Conservation (phyloP, 2,797 vertebrate genomes). For the Leptoclinus maculatus region DNA sequence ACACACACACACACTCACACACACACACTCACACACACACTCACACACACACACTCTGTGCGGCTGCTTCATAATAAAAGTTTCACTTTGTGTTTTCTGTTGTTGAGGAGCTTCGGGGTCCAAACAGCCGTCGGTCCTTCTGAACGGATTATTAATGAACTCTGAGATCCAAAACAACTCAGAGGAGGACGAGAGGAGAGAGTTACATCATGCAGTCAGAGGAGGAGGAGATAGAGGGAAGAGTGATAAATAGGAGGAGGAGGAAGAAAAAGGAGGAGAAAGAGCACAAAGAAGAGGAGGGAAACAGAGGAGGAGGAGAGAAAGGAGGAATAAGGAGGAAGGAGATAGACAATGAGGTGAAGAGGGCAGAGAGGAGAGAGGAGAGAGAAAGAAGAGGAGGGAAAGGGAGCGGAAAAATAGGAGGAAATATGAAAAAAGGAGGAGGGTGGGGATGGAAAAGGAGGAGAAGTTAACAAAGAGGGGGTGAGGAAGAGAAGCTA, state of each 20-base stretch:
- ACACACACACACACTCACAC: background rate
- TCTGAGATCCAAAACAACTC: conserved; percentile 12
- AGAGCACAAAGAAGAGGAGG: background rate
- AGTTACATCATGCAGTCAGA: background rate
- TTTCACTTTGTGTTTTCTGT: conserved; percentile 19
- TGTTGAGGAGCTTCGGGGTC: conserved; percentile 22
- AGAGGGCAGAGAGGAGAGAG: background rate
- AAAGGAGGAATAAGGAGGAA: background rate
- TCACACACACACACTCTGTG: background rate
- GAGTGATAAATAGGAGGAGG: background rate
- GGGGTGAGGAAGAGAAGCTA: no score
- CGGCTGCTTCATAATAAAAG: conserved; percentile 14
- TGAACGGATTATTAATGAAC: conserved; percentile 36
- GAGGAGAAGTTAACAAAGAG: no score
- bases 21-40: conserved; percentile 3
- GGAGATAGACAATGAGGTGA: no score
- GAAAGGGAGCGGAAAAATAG: no score
- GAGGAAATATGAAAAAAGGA: no score
- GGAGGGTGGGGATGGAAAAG: no score
- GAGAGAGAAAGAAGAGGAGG: background rate
- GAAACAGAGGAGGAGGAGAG: background rate
- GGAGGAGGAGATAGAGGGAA: background rate
- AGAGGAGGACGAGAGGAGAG: background rate
- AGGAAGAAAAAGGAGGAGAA: background rate
- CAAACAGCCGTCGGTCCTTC: conserved; percentile 20